Conservation (phyloP, 2,888 invertebrate genomes). For the Odontothrips loti region DNA sequence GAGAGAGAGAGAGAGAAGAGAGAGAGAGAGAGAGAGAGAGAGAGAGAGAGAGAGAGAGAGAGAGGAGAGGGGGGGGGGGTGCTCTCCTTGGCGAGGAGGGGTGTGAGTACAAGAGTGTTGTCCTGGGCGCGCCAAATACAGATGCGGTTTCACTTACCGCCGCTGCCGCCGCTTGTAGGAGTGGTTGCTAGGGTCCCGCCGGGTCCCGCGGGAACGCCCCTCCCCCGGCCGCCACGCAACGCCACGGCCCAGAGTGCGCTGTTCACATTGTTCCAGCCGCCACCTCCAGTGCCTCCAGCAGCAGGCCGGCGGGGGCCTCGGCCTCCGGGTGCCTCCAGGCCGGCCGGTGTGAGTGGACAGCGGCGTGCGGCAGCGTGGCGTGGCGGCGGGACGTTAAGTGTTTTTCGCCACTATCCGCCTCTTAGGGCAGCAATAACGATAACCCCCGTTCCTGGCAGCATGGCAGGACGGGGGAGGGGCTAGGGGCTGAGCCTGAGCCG, state of each 20-base stretch:
- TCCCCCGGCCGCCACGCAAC: not conserved
- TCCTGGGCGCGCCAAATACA: not conserved
- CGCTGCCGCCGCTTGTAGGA: not conserved
- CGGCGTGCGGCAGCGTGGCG: not conserved
- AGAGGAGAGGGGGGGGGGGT: too few relatives aligned
- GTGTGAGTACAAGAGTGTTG: too few relatives aligned
- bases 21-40: too few relatives aligned
- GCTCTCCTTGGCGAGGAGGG: too few relatives aligned
- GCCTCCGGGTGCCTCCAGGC: too few relatives aligned
- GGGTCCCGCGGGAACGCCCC: too few relatives aligned
- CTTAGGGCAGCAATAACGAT: conserved; percentile 2
- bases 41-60: too few relatives aligned
- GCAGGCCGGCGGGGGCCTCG: too few relatives aligned
- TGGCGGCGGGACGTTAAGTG: conserved; percentile 6
- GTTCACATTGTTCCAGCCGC: conserved; percentile 3
- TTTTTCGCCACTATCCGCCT: conserved; percentile 9
- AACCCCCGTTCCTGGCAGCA: not conserved
- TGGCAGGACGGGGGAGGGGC: not conserved
- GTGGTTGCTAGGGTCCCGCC: too few relatives aligned
- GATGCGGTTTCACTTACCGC: not conserved
- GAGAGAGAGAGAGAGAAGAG: too few relatives aligned
- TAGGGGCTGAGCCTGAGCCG: not conserved
- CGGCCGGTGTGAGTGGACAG: not conserved
- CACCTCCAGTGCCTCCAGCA: not conserved
- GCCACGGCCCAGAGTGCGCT: not conserved